Evolutionary conservation across 2,888 invertebrate species (phyloP).

Genomic region (Tinea semifulvella): DNA sequence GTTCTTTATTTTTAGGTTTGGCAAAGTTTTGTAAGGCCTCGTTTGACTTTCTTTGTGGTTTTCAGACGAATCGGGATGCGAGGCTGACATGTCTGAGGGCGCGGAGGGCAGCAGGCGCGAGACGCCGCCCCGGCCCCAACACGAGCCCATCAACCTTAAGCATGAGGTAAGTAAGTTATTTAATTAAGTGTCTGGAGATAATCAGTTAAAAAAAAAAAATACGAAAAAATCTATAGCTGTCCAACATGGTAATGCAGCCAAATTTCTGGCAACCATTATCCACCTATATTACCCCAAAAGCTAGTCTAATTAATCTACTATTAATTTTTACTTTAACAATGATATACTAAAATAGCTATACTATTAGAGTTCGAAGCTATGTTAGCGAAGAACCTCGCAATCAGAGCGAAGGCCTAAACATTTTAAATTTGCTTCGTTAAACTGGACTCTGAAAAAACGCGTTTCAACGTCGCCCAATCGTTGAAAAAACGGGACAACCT

Average conservation of each 20-base stretch:
- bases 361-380: too few species aligned
- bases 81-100: slow-evolving; percentile 85
- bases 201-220: too few species aligned
- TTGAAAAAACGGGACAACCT: slow-evolving; percentile 49
- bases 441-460: slow-evolving; percentile 41
- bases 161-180: slow-evolving; percentile 51
- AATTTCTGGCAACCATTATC: too few species aligned
- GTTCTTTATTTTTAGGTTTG: too few species aligned
- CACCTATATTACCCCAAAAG: too few species aligned
- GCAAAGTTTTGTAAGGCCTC: too few species aligned
- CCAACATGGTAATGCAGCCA: too few species aligned
- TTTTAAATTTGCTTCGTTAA: slow-evolving; percentile 47
- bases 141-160: slow-evolving; percentile 64
- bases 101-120: slow-evolving; percentile 69
- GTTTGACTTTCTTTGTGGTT: slow-evolving; percentile 22
- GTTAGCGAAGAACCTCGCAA: slow-evolving; percentile 31
- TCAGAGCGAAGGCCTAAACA: slow-evolving; percentile 48
- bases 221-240: too few species aligned
- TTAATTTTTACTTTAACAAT: too few species aligned
- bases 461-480: slow-evolving; percentile 44
- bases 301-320: too few species aligned
- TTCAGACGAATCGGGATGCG: slow-evolving; percentile 84
- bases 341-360: too few species aligned
- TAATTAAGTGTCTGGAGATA: too few species aligned
- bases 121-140: slow-evolving; percentile 64